A percentile compares a stretch with the other conserved stretches of the same genome.
Conservation (phyloP, 1,140 invertebrate genomes). For the Drosophila eugracilis region DNA sequence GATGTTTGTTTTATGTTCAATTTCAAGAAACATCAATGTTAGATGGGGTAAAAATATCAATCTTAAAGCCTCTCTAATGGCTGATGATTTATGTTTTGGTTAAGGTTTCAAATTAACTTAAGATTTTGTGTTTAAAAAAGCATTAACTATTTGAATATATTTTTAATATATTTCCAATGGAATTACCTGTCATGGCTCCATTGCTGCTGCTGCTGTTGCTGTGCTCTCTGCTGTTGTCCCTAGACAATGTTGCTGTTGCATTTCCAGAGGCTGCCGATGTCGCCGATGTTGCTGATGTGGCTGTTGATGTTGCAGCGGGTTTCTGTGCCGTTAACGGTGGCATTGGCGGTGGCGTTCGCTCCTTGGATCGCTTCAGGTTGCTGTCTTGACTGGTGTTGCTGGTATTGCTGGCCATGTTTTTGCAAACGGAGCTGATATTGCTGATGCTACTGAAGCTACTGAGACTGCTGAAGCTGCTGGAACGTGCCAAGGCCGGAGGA, state of each 20-base stretch:
- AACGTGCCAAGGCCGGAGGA: constrained; percentile 63
- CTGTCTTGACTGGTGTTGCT: constrained; percentile 28
- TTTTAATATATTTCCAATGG: no score
- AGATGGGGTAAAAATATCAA: no score
- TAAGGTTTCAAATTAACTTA: no score
- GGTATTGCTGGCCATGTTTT: constrained; percentile 40
- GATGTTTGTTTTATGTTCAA: not conserved
- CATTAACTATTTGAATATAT: no score
- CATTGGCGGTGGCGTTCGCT: constrained; percentile 42
- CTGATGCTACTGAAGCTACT: constrained; percentile 59
- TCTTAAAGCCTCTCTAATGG: no score
- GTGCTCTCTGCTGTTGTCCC: constrained; percentile 27
- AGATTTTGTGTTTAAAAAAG: no score
- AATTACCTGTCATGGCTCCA: constrained; percentile 80
- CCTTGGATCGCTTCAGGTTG: constrained; percentile 27
- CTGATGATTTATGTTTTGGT: no score
- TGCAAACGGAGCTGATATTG: constrained; percentile 63
- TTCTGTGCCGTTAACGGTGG: constrained; percentile 53
- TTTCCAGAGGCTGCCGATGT: constrained; percentile 26
- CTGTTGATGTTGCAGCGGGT: constrained; percentile 9
- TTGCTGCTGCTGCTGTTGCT: constrained; percentile 57
- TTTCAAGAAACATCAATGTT: no score
- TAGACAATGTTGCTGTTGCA: constrained; percentile 25
- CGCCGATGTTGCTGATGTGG: constrained; percentile 38
- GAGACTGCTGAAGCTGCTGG: constrained; percentile 67